These are phyloP conservation scores for Anas capensis DNA, from an alignment of 2,797 vertebrate species.

Conservation along the genomic window DNA sequence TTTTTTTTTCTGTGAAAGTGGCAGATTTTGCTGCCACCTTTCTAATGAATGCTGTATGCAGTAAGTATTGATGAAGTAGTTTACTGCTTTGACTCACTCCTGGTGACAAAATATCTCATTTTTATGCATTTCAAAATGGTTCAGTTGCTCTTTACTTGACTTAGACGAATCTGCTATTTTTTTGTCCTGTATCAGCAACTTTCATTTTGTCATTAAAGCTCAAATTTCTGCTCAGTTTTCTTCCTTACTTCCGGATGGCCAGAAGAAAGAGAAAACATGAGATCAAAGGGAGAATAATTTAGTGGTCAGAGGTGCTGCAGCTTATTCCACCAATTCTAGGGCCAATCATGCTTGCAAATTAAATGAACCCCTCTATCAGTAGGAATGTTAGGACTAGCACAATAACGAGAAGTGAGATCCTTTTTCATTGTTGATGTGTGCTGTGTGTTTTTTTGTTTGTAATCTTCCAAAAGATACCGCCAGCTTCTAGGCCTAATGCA, in stretches of 20 bases:
- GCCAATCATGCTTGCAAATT: neutral
- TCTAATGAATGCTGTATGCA: neutral
- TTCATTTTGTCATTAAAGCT: neutral
- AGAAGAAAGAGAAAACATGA: neutral
- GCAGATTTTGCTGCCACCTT: neutral
- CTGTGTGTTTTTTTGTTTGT: neutral
- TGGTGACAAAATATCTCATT: neutral
- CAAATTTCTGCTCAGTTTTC: neutral
- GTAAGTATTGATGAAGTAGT: neutral
- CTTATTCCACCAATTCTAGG: neutral
- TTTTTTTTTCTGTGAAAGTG: neutral
- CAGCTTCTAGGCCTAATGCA: neutral
- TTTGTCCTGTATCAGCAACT: neutral
- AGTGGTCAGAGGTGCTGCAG: neutral
- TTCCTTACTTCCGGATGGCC: neutral
- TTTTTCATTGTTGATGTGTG: fast-evolving
- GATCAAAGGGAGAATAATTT: neutral
- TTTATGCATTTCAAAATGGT: neutral
- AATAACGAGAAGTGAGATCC: neutral
- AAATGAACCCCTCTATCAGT: neutral
- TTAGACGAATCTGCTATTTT: neutral
- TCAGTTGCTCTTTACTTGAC: neutral
- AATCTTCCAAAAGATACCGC: neutral
- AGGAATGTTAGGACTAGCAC: neutral
- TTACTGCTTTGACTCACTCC: neutral